Evolutionary conservation across 2,113 vertebrate species (phyloP), one percentile per base, ranked within the genome.

Genomic region (Catharus fuscescens): DNA sequence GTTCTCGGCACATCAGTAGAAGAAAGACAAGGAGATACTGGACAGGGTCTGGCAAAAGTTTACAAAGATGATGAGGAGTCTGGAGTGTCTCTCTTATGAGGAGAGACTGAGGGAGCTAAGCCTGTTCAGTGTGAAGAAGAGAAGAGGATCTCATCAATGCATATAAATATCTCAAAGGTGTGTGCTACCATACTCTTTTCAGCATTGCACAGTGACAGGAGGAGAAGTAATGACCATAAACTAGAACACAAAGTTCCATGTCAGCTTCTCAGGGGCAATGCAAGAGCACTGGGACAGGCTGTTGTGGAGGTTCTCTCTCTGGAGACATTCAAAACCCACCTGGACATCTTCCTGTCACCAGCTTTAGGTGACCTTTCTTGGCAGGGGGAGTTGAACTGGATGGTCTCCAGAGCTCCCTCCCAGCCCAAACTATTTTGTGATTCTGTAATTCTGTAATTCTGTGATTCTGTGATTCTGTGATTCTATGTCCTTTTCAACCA

Each of bases 381-480:
- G 10, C 29, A 61, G 8, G 6, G 2, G 5, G 0, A 14, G 5
- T 45, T 59, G 25, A 52, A 59, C 4, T 14, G 34, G 12, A 28
- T 47, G 12, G 12, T 42, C 6, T 42, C 25, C 25, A 53, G 45
- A 53, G 10, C 6, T 66, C 17, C 7, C 25, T 28, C 19, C 14
- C 38, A 72, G 26, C 11, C 18, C 16, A 18, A 44, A 19, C 3
- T 38, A 23, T n/a, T 61, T 26, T 29, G 6, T 45, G 24, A 42
- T 64, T 62, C 26, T 23, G 7, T 52, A 24, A 47, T 56, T 62
- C 32, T 47, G 5, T 74, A 19, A 18, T 38, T 65, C n/a, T 47
- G 6, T 45, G 24, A 42, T 64, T 62, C 26, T 23, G 7, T 52
- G 29, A 47, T 56, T 62, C 32, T 47, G 5, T 74, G 23, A 18